These are phyloP conservation scores for Cyrtorhinus lividipennis DNA, from an alignment of 1,140 invertebrate genomes.

Conservation along the genomic window DNA sequence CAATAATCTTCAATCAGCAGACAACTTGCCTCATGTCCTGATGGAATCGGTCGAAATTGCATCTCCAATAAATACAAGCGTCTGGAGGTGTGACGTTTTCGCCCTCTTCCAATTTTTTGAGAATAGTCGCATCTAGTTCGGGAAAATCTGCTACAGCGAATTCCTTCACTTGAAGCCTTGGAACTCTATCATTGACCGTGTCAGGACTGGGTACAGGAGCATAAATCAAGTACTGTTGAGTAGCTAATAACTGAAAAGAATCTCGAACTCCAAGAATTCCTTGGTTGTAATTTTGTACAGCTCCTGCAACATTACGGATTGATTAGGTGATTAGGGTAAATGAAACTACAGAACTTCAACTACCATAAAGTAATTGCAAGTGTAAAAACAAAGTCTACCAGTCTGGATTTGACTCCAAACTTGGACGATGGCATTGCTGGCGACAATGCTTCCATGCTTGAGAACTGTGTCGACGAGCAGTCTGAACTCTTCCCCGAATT, in stretches of 20 bases:
- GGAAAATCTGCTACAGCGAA: constrained; percentile 25
- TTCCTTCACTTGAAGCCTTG: constrained; percentile 28
- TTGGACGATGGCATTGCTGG: constrained; percentile 47
- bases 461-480: constrained; percentile 58
- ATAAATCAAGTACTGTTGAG: constrained; percentile 36
- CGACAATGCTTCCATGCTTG: constrained; percentile 47
- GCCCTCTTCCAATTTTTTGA: constrained; percentile 26
- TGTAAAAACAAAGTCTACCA: no score
- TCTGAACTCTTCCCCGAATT: constrained; percentile 54
- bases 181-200: constrained; percentile 27
- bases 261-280: constrained; percentile 30
- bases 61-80: constrained; percentile 48
- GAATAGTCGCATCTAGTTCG: constrained; percentile 28
- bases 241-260: constrained; percentile 33
- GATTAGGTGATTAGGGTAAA: no score
- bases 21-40: constrained; percentile 50
- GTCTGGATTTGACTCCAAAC: constrained; percentile 27
- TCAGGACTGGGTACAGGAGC: constrained; percentile 27
- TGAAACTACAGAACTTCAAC: no score
- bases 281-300: constrained; percentile 25
- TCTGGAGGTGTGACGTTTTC: constrained; percentile 30
- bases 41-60: constrained; percentile 70
- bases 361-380: no score
- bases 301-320: no score
- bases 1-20: no score